Conservation (phyloP, 2,113 vertebrate species). For the Cynopterus brachyotis region DNA sequence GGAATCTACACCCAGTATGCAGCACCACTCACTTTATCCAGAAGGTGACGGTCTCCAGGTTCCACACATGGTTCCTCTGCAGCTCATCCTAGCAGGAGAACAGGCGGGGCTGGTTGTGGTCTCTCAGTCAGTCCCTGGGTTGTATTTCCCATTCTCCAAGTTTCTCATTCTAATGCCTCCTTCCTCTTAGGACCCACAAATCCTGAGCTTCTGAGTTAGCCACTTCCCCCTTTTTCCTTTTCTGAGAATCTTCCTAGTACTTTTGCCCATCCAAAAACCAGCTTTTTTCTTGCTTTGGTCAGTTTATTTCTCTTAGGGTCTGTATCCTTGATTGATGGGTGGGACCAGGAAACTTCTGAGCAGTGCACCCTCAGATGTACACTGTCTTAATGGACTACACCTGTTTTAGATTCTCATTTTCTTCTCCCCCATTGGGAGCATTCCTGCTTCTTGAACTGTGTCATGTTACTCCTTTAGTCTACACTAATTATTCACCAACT, state of each 20-base stretch:
- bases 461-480: not conserved
- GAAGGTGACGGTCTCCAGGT: not conserved
- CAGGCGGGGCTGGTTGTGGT: too few species aligned
- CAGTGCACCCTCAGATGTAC: not conserved
- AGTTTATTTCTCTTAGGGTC: not conserved
- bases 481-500: not conserved
- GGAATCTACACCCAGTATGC: not conserved
- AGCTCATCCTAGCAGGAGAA: not conserved
- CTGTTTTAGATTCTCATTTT: not conserved
- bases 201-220: not conserved
- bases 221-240: not conserved
- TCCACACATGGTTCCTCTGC: not conserved
- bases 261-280: not conserved
- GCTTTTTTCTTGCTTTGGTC: not conserved
- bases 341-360: not conserved
- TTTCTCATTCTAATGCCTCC: not conserved
- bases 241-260: not conserved
- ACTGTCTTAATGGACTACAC: not conserved
- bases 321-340: not conserved
- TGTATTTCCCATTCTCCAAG: not conserved
- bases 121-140: too few species aligned
- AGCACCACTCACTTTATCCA: not conserved
- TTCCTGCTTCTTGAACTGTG: not conserved
- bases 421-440: not conserved
- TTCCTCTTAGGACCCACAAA: not conserved